Evolutionary conservation across 2,797 vertebrate genomes (phyloP), one percentile per base, ranked within the genome.

Genomic region (Sebastes nivosus): DNA sequence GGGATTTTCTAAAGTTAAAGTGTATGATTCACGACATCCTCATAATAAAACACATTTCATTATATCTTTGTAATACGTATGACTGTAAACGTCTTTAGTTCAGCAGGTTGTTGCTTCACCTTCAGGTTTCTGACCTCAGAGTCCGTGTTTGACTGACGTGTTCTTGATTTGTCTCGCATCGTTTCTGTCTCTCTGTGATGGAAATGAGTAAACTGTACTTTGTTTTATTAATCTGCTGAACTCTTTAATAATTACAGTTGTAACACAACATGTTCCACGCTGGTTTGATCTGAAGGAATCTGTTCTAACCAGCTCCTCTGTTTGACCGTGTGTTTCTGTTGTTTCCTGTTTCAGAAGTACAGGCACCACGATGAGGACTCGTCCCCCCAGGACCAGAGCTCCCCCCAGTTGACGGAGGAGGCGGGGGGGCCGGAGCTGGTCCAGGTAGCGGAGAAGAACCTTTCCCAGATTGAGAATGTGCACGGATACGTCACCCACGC

Each of bases 401-500:
- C 97, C 2, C 97, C 97, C 5, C 96, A 96, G 90, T 95, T 97
- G 72, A 93, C 94, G 1, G 96, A 95, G 82, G 97, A 98, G 81
- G 92, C 90, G 46, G 94, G 90, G 0, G 96, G 95, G 25, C 97
- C 97, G 0, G 98, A 99, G 93, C 91, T 99, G 79, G 98, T 99
- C 84, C 98, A 99, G 57, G 96, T 99, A 14, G 97, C 97, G 0
- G 97, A 99, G 93, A 99, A 97, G 95, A 99, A 95, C 91, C 93
- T 99, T 9, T 98, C 97, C 4, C 97, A 98, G 92, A 96, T 99
- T 36, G 97, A 99, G 89, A 99, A 97, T 27, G 96, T 99, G 30
- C 98, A 98, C 81, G 97, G 98, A 81, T 98, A 97, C 86, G 98
- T 99, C 89, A 96, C 97, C 64, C 98, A 99, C 77, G 96, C 98